Percentiles rank a stretch among this genome's conserved stretches.
Evolutionary conservation across 2,888 invertebrate genomes (phyloP).

Genomic region (Agrilus biguttatus): DNA sequence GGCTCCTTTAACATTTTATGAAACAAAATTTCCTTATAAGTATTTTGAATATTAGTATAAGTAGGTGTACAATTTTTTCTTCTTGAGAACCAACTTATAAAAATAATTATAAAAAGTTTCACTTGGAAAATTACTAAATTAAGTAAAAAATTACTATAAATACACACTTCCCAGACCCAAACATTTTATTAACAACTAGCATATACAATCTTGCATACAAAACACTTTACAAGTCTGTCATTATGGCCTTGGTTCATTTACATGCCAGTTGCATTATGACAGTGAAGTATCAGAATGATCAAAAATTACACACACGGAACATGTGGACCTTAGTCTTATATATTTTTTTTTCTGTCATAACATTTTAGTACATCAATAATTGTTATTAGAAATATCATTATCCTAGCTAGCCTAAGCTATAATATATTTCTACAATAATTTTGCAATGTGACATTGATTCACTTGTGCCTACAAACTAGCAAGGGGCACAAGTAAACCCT

Average conservation of each 20-base stretch:
- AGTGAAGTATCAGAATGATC: slow-evolving; percentile 4
- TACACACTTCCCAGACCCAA: slow-evolving; percentile 26
- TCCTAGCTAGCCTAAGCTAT: slow-evolving; percentile 11
- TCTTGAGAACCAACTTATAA: too few species aligned
- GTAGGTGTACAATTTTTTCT: too few species aligned
- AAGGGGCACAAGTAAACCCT: slow-evolving; percentile 11
- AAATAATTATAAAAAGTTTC: too few species aligned
- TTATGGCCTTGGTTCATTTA: slow-evolving; percentile 9
- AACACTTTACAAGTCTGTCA: slow-evolving; percentile 23
- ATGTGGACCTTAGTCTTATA: neutral
- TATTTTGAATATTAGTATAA: too few species aligned
- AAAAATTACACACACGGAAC: slow-evolving; percentile 8
- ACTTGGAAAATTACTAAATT: too few species aligned
- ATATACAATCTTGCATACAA: slow-evolving; percentile 27
- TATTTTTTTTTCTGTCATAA: slow-evolving; percentile 7
- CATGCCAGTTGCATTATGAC: slow-evolving; percentile 13
- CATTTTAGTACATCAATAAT: slow-evolving; percentile 2
- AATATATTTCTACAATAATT: slow-evolving; percentile 7
- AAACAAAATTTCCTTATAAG: too few species aligned
- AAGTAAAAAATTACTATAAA: neutral
- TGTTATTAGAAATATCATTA: slow-evolving; percentile 10
- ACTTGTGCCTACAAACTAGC: slow-evolving; percentile 8
- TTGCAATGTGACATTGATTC: slow-evolving; percentile 4
- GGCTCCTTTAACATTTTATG: too few species aligned
- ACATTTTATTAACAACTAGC: slow-evolving; percentile 33